These are phyloP conservation scores for Chymomyza fuscimana DNA, from an alignment of 2,888 invertebrate genomes.

Conservation along the genomic window DNA sequence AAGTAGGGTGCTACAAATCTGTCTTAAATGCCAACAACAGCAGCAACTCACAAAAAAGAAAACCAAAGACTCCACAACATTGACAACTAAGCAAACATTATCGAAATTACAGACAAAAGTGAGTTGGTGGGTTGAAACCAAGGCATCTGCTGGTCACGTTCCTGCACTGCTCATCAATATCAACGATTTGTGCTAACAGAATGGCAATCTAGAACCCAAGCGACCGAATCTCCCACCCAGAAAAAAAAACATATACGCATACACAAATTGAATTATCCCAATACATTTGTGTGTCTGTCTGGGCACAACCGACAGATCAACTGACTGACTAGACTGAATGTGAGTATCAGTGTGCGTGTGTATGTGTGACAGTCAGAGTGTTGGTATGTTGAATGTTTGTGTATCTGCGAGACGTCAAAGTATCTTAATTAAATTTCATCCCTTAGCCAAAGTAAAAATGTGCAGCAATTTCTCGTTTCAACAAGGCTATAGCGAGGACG, in stretches of 20 bases:
- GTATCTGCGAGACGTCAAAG: conserved; percentile 74
- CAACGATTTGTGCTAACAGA: conserved; percentile 23
- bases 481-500: conserved; percentile 35
- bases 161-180: conserved; percentile 58
- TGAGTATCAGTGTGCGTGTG: conserved; percentile 13
- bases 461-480: conserved; percentile 1
- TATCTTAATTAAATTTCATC: conserved; percentile 78
- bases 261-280: conserved; percentile 60
- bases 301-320: background rate
- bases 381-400: conserved; percentile 40
- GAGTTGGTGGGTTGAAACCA: background rate
- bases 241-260: conserved; percentile 10
- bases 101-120: conserved; percentile 55
- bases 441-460: conserved; percentile 52
- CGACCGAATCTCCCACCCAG: conserved; percentile 19
- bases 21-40: conserved; percentile 13
- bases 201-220: conserved; percentile 2
- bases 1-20: conserved; percentile 4
- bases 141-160: background rate
- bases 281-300: conserved; percentile 18
- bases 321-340: conserved; percentile 15
- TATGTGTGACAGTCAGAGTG: conserved; percentile 3
- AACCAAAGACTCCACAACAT: conserved; percentile 25
- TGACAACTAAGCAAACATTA: conserved; percentile 48
- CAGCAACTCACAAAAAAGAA: conserved; percentile 11